Evolutionary conservation across 2,797 vertebrate genomes (phyloP).

Genomic region (Alectoris magna): DNA sequence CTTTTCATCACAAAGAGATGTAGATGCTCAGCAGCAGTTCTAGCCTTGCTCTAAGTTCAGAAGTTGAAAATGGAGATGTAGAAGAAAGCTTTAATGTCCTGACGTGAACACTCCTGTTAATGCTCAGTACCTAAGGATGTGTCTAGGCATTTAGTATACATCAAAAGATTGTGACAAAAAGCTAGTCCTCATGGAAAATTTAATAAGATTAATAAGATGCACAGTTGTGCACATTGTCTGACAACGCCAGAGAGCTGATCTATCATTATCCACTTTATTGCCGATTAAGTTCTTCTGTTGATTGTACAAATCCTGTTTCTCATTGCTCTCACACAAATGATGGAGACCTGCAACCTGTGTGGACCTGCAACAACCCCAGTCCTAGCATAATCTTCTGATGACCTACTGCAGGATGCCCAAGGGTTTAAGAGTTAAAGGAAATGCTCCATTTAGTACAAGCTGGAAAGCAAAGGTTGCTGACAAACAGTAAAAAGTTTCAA

Average conservation of each 20-base stretch:
- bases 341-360: neutral
- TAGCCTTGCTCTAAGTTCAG: neutral
- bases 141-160: neutral
- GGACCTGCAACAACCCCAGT: fast-evolving
- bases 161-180: neutral
- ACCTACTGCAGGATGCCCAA: neutral
- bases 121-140: neutral
- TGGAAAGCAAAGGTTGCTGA: neutral
- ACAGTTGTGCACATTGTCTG: neutral
- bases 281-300: neutral
- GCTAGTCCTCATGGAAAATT: neutral
- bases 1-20: neutral
- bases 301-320: neutral
- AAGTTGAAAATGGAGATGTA: neutral
- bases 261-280: neutral
- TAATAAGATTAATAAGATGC: neutral
- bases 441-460: neutral
- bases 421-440: neutral
- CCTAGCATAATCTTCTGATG: neutral
- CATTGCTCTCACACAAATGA: neutral
- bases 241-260: neutral
- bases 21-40: neutral
- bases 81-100: neutral
- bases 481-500: constrained; percentile 5
- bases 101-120: neutral